These are phyloP conservation scores for Melinaea marsaeus DNA, from an alignment of 2,888 invertebrate species.

Conservation along the genomic window DNA sequence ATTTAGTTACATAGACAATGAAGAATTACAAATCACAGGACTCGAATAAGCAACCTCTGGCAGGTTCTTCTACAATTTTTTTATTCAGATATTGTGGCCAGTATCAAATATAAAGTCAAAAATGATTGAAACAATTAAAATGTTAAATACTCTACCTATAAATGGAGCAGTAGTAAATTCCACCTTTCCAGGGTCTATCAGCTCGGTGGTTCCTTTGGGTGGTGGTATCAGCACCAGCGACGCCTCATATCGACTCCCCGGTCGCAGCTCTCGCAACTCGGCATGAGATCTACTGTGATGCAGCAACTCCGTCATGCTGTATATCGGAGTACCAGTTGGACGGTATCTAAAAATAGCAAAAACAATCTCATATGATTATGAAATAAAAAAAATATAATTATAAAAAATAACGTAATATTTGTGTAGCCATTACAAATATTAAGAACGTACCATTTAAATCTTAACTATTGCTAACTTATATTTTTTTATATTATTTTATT, in stretches of 20 bases:
- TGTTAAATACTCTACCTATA: slow-evolving; percentile 70
- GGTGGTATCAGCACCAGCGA: slow-evolving; percentile 91
- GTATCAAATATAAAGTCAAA: background rate
- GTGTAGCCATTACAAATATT: too few species aligned
- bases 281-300: slow-evolving; percentile 89
- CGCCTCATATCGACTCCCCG: slow-evolving; percentile 88
- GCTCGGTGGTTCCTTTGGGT: slow-evolving; percentile 86
- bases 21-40: too few species aligned
- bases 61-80: too few species aligned
- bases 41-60: too few species aligned
- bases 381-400: background rate
- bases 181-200: slow-evolving; percentile 83
- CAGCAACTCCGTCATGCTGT: slow-evolving; percentile 89
- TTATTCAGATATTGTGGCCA: background rate
- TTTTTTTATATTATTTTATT: background rate
- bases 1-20: too few species aligned
- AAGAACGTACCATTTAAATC: too few species aligned
- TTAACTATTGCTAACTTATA: background rate
- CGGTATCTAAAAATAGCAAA: slow-evolving; percentile 80
- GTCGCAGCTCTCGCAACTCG: slow-evolving; percentile 86
- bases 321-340: slow-evolving; percentile 88
- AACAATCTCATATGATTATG: background rate
- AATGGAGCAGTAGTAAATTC: slow-evolving; percentile 84
- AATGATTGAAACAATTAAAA: background rate
- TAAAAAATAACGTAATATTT: background rate